These are phyloP conservation scores for Gorsachius magnificus DNA, from an alignment of 2,797 vertebrate genomes.

Conservation along the genomic window DNA sequence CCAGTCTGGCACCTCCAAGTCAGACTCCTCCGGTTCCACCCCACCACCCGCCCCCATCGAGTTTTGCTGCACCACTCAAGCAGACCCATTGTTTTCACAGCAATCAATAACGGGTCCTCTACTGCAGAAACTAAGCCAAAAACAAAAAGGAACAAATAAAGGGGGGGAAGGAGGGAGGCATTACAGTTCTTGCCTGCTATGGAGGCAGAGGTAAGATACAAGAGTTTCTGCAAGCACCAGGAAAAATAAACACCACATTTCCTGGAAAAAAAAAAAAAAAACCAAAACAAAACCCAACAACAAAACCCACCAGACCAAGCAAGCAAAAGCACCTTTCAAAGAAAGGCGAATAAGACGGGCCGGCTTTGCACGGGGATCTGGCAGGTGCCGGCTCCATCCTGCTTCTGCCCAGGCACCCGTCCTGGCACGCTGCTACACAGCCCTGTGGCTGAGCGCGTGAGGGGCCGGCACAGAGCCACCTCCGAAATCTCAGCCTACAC, in stretches of 20 bases:
- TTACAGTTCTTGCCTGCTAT: neutral
- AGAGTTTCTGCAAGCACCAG: neutral
- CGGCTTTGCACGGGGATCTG: neutral
- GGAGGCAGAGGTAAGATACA: neutral
- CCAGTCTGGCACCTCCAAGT: neutral
- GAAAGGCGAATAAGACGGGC: neutral
- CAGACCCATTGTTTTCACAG: neutral
- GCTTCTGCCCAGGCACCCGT: neutral
- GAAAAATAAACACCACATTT: neutral
- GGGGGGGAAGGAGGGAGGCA: no score
- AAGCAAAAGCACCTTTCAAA: neutral
- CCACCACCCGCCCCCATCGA: neutral
- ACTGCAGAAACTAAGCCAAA: neutral
- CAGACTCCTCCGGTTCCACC: neutral
- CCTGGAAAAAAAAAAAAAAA: neutral
- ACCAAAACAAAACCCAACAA: neutral
- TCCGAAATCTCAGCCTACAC: neutral
- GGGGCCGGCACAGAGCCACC: neutral
- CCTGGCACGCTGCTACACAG: neutral
- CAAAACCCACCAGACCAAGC: neutral
- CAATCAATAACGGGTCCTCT: neutral
- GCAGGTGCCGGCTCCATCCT: neutral
- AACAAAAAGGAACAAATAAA: neutral
- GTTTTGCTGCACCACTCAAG: neutral
- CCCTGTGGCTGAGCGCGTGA: fast-evolving